Evolutionary conservation across 1,140 invertebrate species (phyloP).

Genomic region (Neodiprion lecontei): DNA sequence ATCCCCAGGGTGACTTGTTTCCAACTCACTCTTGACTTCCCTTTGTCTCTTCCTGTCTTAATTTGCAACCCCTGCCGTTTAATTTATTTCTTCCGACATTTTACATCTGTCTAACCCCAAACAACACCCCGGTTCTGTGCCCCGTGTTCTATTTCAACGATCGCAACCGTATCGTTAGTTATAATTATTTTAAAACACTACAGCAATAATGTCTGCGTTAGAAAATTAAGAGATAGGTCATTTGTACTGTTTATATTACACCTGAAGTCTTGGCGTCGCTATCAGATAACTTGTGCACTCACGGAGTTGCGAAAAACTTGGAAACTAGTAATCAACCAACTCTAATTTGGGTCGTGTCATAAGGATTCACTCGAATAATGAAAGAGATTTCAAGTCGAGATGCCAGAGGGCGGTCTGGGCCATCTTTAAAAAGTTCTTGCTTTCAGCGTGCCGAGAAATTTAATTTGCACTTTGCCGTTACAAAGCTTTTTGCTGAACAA

Average conservation of each 20-base stretch:
- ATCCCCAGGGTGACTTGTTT: constrained; percentile 11
- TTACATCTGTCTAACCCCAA: constrained; percentile 14
- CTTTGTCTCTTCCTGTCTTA: constrained; percentile 18
- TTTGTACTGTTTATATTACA: background rate
- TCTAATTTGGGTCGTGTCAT: background rate
- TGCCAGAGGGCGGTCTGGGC: background rate
- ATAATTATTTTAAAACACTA: background rate
- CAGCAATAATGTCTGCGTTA: background rate
- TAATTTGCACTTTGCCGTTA: constrained; percentile 16
- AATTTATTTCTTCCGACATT: constrained; percentile 15
- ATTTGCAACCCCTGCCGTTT: constrained; percentile 12
- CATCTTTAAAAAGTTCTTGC: constrained; percentile 12
- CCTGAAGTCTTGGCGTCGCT: background rate
- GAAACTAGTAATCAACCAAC: background rate
- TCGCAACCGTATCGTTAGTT: background rate
- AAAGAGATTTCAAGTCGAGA: background rate
- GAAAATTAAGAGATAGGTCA: background rate
- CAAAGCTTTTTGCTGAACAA: constrained; percentile 18
- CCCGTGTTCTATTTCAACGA: background rate
- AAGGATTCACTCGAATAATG: constrained; percentile 8
- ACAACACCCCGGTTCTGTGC: background rate
- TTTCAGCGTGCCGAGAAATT: constrained; percentile 10
- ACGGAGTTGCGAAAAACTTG: background rate
- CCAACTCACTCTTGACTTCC: constrained; percentile 16
- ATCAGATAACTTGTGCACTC: background rate